These are phyloP conservation scores for Agriotes lineatus DNA, from an alignment of 2,888 invertebrate genomes.

Conservation along the genomic window DNA sequence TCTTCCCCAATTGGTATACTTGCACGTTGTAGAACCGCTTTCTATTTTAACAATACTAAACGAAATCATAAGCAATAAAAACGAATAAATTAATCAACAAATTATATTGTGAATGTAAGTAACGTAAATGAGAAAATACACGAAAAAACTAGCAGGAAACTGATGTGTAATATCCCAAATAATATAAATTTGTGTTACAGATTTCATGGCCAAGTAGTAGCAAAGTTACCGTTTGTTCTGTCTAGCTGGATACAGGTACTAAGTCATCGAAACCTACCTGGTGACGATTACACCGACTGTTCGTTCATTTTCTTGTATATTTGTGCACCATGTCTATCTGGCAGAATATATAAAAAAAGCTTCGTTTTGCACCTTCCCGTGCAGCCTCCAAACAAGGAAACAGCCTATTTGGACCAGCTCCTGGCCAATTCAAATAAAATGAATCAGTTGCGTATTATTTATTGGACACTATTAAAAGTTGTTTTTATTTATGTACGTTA, in stretches of 20 bases:
- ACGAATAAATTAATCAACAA: too few species aligned
- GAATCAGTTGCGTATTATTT: background rate
- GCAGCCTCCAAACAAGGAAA: conserved; percentile 97
- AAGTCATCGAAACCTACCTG: conserved; percentile 95
- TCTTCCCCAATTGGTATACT: too few species aligned
- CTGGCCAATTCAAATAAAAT: conserved; percentile 84
- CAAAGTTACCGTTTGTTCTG: conserved; percentile 95
- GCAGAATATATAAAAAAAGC: conserved; percentile 96
- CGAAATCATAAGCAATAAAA: too few species aligned
- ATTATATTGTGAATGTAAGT: too few species aligned
- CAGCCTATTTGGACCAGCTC: conserved; percentile 84
- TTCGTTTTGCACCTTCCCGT: conserved; percentile 97
- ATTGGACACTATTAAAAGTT: conserved; percentile 2
- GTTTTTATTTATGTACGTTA: conserved; percentile 13
- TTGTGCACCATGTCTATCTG: conserved; percentile 99
- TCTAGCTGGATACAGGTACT: conserved; percentile 97
- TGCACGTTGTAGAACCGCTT: too few species aligned
- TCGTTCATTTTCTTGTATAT: conserved; percentile 99
- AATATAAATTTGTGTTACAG: too few species aligned
- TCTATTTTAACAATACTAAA: too few species aligned
- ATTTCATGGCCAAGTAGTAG: conserved; percentile 98
- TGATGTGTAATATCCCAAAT: too few species aligned
- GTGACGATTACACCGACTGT: conserved; percentile 98
- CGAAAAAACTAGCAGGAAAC: too few species aligned
- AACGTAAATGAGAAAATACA: too few species aligned